phyloP scores from a whole-genome alignment of 2,797 vertebrate species.

The Poecile montanus region DNA sequence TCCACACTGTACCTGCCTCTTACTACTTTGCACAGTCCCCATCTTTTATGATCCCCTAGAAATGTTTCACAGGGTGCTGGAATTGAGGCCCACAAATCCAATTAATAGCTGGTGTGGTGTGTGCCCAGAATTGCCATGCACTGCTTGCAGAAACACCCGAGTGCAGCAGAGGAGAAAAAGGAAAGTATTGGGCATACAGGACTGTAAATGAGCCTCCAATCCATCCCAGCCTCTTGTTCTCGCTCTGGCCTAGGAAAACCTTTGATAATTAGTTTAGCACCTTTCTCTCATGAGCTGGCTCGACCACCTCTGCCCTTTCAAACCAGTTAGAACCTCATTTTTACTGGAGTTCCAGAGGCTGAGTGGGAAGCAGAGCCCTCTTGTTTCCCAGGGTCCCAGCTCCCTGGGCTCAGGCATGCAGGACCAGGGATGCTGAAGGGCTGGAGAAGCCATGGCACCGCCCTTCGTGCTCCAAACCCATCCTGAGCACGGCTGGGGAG shows the following conservation, averaged over 20 bases:
- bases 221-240: not conserved
- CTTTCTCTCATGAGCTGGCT: not conserved
- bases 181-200: not conserved
- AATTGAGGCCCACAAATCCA: constrained; percentile 49
- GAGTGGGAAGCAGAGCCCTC: not conserved
- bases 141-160: constrained; percentile 2
- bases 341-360: not conserved
- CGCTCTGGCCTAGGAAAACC: not conserved
- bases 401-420: not conserved
- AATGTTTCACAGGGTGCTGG: constrained; percentile 21
- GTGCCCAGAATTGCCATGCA: constrained; percentile 6
- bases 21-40: not conserved
- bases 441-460: accelerated
- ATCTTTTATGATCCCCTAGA: constrained; percentile 27
- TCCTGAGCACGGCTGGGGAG: not conserved
- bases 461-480: accelerated
- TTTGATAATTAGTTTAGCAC: not conserved
- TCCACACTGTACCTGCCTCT: constrained; percentile 23
- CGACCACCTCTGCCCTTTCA: not conserved
- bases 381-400: not conserved
- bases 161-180: constrained; percentile 4
- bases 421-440: accelerated
- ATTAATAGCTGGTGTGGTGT: constrained; percentile 28
- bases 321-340: not conserved
- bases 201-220: not conserved